These are phyloP conservation scores for Nematostella vectensis DNA, from an alignment of 92 coral and sea anemone species.

Conservation along the genomic window DNA sequence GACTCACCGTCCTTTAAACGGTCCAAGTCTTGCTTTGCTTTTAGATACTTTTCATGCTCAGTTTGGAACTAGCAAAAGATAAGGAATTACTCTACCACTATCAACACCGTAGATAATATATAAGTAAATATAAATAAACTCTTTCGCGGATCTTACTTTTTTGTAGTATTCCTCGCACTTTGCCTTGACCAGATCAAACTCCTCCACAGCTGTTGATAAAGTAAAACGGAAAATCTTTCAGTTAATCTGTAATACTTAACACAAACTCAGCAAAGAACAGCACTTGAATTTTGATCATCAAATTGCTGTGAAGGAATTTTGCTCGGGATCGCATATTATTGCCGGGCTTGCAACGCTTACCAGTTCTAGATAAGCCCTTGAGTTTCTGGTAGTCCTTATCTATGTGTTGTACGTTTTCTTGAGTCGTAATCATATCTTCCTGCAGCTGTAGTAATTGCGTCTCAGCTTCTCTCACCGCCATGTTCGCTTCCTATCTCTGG, in stretches of 20 bases:
- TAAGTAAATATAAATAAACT: too few relatives aligned
- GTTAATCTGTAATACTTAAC: too few relatives aligned
- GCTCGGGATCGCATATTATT: too few relatives aligned
- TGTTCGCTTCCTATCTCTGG: conserved; percentile 7
- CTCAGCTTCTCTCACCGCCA: conserved; percentile 18
- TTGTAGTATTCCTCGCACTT: conserved; percentile 73
- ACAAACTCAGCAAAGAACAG: too few relatives aligned
- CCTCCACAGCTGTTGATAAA: conserved; percentile 52
- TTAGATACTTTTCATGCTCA: conserved; percentile 67
- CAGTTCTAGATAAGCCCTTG: conserved; percentile 56
- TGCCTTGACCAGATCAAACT: conserved; percentile 69
- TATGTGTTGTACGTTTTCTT: conserved; percentile 23
- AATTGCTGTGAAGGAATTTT: too few relatives aligned
- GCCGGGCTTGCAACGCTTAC: too few relatives aligned
- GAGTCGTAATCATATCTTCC: conserved; percentile 15
- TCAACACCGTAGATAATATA: too few relatives aligned
- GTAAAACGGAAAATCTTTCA: too few relatives aligned
- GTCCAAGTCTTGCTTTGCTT: conserved; percentile 82
- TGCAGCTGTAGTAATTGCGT: neutral
- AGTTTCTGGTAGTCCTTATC: conserved; percentile 56
- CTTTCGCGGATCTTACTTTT: conserved; percentile 51
- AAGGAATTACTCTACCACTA: too few relatives aligned
- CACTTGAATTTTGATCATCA: too few relatives aligned
- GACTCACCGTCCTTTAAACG: conserved; percentile 77
- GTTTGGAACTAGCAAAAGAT: conserved; percentile 60